Evolutionary conservation across 2,113 vertebrate species (phyloP).

Genomic region (Menidia beryllina): DNA sequence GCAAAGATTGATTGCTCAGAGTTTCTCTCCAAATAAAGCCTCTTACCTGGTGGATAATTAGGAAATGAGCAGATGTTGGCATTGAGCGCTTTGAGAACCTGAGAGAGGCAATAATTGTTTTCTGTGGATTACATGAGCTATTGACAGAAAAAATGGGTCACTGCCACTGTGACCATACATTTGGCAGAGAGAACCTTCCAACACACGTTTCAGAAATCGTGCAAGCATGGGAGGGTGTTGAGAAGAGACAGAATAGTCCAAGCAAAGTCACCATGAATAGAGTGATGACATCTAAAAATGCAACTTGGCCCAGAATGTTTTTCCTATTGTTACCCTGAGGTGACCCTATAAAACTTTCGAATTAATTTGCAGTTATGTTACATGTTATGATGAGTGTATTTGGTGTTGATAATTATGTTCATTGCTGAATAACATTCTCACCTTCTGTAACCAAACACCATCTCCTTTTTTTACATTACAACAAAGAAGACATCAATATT

Average conservation of each 20-base stretch:
- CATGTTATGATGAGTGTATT: neutral
- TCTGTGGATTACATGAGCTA: slow-evolving; percentile 69
- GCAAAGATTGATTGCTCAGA: slow-evolving; percentile 61
- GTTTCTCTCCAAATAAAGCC: slow-evolving; percentile 62
- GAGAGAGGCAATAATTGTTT: slow-evolving; percentile 71
- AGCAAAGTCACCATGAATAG: neutral
- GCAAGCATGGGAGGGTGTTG: neutral
- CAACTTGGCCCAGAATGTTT: neutral
- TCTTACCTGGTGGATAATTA: slow-evolving; percentile 72
- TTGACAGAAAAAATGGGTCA: slow-evolving; percentile 63
- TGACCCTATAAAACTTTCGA: neutral
- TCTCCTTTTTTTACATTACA: neutral
- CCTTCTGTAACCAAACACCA: neutral
- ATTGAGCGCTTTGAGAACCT: slow-evolving; percentile 60
- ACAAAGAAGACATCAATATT: too few relatives aligned
- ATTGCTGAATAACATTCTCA: neutral
- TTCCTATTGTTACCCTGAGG: neutral
- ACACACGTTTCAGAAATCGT: neutral
- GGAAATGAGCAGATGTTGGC: slow-evolving; percentile 66
- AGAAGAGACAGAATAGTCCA: neutral
- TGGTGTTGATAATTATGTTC: neutral
- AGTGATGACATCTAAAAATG: neutral
- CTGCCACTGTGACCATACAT: slow-evolving; percentile 39
- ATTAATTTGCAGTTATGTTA: neutral
- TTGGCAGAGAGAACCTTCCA: slow-evolving; percentile 17